Evolutionary conservation across 23 tunicate genomes (phyloP).

Genomic region (Styela clava): DNA sequence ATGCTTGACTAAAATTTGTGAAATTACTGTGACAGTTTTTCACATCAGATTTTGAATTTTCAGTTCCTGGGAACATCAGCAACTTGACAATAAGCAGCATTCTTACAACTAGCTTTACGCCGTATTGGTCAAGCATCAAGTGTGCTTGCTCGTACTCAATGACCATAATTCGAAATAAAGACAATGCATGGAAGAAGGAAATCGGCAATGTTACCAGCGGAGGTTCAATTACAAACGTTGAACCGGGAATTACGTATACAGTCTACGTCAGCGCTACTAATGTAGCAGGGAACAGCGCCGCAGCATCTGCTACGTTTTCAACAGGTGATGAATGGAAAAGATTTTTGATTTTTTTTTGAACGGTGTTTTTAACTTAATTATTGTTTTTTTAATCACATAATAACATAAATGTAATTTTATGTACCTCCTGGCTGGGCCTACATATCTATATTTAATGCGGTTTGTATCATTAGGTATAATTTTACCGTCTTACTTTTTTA

Average conservation of each 20-base stretch:
- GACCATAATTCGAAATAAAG: not conserved
- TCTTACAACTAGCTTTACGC: not conserved
- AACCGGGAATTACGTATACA: slow-evolving; percentile 1
- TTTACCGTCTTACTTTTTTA: no score
- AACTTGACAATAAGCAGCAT: not conserved
- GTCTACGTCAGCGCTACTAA: not conserved
- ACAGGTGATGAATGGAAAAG: no score
- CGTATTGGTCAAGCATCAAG: not conserved
- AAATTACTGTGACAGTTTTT: no score
- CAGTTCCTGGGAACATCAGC: not conserved
- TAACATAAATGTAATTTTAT: no score
- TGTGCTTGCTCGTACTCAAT: not conserved
- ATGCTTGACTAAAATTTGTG: no score
- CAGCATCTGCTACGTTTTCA: not conserved
- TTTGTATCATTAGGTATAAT: no score
- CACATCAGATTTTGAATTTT: no score
- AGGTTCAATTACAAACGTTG: not conserved
- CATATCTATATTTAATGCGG: no score
- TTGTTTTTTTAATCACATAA: no score
- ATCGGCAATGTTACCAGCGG: not conserved
- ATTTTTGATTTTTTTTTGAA: no score
- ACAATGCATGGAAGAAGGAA: not conserved
- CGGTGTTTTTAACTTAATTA: no score
- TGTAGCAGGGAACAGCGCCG: not conserved
- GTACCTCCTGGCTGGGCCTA: no score